Evolutionary conservation across 2,797 vertebrate genomes (phyloP), one percentile per base, ranked within the genome.

Genomic region (Notolabrus celidotus): DNA sequence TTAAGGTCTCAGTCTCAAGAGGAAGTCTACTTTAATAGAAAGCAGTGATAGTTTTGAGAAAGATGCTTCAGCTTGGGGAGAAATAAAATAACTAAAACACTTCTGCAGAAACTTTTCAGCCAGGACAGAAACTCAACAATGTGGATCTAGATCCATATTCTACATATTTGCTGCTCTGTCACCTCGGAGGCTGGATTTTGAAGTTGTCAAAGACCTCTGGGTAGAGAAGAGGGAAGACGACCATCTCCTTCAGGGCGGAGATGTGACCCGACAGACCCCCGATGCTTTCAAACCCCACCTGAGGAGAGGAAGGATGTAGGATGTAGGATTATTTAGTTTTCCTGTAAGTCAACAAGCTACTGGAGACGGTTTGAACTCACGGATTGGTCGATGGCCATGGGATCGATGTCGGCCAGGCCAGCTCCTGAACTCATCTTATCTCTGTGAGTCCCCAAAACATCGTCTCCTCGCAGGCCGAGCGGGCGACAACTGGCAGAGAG

Each of bases 101-200:
- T n/a, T n/a, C n/a, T n/a, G n/a, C n/a, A n/a, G n/a, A n/a, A n/a
- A n/a, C n/a, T n/a, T n/a, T n/a, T n/a, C n/a, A n/a, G n/a, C n/a
- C n/a, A n/a, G n/a, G n/a, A n/a, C n/a, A n/a, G n/a, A n/a, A n/a
- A n/a, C n/a, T n/a, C n/a, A n/a, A n/a, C n/a, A n/a, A n/a, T n/a
- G n/a, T n/a, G n/a, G n/a, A n/a, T n/a, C n/a, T n/a, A n/a, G n/a
- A n/a, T n/a, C n/a, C n/a, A n/a, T n/a, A n/a, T n/a, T n/a, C n/a
- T n/a, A n/a, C n/a, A n/a, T n/a, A n/a, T n/a, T 16, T 3, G 15
- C 14, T 3, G 19, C 25, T 14, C 39, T 29, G 38, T 64, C 31
- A 98, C 96, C 96, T 95, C 71, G 97, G 96, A 76, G 96, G 96
- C 17, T 97, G 96, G 86, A 98, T 96, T 92, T 95, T 96, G 82